Conservation (phyloP, 2,888 invertebrate species). For the Drosophila pseudotalamancana region DNA sequence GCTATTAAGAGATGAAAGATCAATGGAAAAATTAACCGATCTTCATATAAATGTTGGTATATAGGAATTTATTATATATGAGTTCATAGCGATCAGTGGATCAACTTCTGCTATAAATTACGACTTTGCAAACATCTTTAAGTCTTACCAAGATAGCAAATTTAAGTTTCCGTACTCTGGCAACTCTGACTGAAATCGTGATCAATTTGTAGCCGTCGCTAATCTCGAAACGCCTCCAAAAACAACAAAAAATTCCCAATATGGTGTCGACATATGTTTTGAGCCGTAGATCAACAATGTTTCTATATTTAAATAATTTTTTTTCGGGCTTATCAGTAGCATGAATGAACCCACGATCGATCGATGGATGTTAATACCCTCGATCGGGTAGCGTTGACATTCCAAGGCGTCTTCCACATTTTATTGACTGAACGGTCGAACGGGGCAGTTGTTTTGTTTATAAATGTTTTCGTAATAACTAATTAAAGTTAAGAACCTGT, state of each 20-base stretch:
- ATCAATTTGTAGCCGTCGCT: conserved; percentile 35
- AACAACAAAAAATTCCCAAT: conserved; percentile 29
- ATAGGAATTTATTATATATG: background rate
- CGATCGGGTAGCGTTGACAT: conserved; percentile 62
- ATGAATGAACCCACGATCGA: conserved; percentile 74
- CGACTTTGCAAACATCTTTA: too few relatives aligned
- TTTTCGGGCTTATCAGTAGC: conserved; percentile 61
- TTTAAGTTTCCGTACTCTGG: background rate
- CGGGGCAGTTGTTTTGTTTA: conserved; percentile 13
- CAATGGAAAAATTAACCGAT: background rate
- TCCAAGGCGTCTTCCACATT: conserved; percentile 51
- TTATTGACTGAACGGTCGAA: conserved; percentile 20
- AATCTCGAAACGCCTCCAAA: conserved; percentile 29
- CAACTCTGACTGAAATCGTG: conserved; percentile 2
- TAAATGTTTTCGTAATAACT: conserved; percentile 65
- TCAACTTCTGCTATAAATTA: background rate
- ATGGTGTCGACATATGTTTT: conserved; percentile 37
- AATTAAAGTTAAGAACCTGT: conserved; percentile 67
- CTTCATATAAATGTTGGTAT: background rate
- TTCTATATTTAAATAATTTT: conserved; percentile 12
- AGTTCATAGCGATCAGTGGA: background rate
- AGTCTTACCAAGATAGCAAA: background rate
- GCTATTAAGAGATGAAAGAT: background rate
- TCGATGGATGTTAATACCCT: conserved; percentile 74
- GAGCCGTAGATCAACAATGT: conserved; percentile 26